Percentiles rank a stretch among this genome's conserved stretches.
These are phyloP conservation scores for Eleginops maclovinus DNA, from an alignment of 2,113 vertebrate genomes.

Conservation along the genomic window DNA sequence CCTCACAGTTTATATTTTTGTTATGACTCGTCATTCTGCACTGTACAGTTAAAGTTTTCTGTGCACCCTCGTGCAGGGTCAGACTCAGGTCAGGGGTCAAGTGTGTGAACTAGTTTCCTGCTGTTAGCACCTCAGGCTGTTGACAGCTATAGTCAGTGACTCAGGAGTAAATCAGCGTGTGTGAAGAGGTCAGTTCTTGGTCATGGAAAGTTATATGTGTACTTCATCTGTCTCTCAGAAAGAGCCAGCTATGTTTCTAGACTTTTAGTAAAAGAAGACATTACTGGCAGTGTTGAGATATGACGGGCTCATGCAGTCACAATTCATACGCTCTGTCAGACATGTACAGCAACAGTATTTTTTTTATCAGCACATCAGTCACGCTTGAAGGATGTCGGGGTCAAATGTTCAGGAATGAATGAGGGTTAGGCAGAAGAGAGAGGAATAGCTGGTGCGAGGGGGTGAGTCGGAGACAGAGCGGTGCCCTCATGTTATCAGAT, in stretches of 20 bases:
- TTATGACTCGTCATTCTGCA: constrained; percentile 9
- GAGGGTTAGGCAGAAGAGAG: constrained; percentile 48
- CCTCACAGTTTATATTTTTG: constrained; percentile 14
- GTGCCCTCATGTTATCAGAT: constrained; percentile 82
- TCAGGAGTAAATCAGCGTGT: constrained; percentile 35
- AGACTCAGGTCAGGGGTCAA: constrained; percentile 68
- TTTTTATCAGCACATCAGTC: constrained; percentile 72
- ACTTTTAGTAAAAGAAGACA: constrained; percentile 52
- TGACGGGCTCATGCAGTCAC: constrained; percentile 44
- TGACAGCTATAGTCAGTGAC: constrained; percentile 66
- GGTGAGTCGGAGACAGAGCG: constrained; percentile 72
- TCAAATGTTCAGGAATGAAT: constrained; percentile 79
- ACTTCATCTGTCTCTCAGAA: constrained; percentile 26
- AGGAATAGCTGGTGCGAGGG: constrained; percentile 51
- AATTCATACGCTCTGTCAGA: constrained; percentile 57
- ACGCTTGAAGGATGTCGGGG: constrained; percentile 55
- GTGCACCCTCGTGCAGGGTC: constrained; percentile 38
- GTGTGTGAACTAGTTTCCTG: constrained; percentile 69
- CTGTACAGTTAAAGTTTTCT: constrained; percentile 29
- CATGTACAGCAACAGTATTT: constrained; percentile 56
- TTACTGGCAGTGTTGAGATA: constrained; percentile 70
- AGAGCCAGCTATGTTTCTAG: constrained; percentile 36
- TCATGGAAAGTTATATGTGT: constrained; percentile 44
- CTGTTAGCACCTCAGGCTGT: constrained; percentile 75
- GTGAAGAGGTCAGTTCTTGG: constrained; percentile 50